Conservation (phyloP, 2,113 vertebrate genomes). For the Panurus biarmicus region DNA sequence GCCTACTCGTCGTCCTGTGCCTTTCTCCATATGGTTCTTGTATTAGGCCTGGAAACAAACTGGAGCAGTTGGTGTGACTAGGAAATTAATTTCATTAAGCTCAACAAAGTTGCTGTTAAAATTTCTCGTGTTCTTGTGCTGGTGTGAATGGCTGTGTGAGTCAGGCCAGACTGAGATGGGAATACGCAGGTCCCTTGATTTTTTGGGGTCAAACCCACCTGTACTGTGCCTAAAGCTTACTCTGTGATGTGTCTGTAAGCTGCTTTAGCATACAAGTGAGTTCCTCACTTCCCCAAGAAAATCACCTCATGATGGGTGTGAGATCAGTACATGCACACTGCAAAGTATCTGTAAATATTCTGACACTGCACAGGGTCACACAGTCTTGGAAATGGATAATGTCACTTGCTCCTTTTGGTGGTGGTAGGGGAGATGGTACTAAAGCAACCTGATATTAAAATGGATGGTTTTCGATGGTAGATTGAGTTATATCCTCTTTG, state of each 20-base stretch:
- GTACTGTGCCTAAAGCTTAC: background rate
- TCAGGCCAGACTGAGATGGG: background rate
- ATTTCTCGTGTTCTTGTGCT: background rate
- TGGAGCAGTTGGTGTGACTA: background rate
- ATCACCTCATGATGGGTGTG: background rate
- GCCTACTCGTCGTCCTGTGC: background rate
- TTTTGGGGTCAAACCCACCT: background rate
- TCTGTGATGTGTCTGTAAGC: background rate
- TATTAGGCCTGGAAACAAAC: background rate
- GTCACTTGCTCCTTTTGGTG: background rate
- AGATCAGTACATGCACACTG: background rate
- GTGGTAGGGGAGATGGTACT: background rate
- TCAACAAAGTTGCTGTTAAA: background rate
- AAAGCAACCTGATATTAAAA: background rate
- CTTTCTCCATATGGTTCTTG: constrained; percentile 17
- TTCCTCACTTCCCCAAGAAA: background rate
- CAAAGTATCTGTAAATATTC: background rate
- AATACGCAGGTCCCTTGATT: background rate
- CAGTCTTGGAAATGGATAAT: background rate
- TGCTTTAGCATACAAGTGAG: background rate
- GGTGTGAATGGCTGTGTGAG: background rate
- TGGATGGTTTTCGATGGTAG: background rate
- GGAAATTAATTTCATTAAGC: background rate
- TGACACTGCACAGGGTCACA: background rate
- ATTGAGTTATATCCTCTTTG: background rate